Conservation (phyloP, 2,888 invertebrate genomes). For the Rotaria sp. region DNA sequence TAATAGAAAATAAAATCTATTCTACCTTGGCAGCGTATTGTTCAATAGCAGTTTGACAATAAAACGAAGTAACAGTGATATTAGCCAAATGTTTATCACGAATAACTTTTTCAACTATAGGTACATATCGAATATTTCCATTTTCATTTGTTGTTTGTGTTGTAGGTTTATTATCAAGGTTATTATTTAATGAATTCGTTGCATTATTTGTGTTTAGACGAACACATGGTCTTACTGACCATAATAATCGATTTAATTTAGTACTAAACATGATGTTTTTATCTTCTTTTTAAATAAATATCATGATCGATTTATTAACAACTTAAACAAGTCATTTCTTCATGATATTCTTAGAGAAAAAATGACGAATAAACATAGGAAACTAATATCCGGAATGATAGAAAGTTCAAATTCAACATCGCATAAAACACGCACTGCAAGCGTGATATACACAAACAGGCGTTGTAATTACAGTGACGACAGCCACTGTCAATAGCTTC, state of each 20-base stretch:
- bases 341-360: neutral
- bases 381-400: neutral
- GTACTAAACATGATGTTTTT: neutral
- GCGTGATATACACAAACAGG: neutral
- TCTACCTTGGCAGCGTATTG: neutral
- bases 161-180: neutral
- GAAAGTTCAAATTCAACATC: constrained; percentile 2
- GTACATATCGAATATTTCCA: neutral
- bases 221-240: neutral
- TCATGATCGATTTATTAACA: neutral
- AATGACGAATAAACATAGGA: neutral
- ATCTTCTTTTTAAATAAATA: neutral
- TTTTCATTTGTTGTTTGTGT: neutral
- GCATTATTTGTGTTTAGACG: neutral
- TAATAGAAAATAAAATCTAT: neutral
- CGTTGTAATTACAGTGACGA: neutral
- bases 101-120: neutral
- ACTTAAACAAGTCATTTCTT: neutral
- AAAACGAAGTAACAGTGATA: constrained; percentile 3
- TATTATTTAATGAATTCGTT: neutral
- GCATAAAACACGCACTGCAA: neutral
- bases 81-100: neutral
- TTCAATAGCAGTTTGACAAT: constrained; percentile 4
- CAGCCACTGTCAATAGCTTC: neutral
- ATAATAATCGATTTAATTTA: neutral